Conservation (phyloP, 2,113 vertebrate species). For the Hippocampus barbouri region DNA sequence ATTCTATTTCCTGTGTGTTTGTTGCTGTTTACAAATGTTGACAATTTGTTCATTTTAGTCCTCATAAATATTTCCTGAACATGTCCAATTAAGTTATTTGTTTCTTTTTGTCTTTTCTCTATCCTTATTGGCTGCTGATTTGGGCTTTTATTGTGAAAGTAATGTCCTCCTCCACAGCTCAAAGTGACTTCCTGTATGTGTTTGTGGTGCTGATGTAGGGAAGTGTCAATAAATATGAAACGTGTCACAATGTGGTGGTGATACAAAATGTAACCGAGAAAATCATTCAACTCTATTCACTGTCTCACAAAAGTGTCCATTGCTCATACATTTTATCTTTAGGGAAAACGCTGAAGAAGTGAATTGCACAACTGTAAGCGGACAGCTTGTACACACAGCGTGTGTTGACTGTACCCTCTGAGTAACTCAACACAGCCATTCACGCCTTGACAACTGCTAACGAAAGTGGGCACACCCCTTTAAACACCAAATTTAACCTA, state of each 20-base stretch:
- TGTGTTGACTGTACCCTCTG: no score
- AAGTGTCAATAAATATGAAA: not conserved
- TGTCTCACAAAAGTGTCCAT: not conserved
- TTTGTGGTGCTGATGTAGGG: slow-evolving; percentile 9
- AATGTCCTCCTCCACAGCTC: not conserved
- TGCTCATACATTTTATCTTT: not conserved
- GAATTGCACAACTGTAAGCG: no score
- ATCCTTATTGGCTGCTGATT: slow-evolving; percentile 16
- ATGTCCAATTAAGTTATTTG: not conserved
- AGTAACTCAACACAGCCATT: no score
- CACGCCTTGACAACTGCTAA: no score
- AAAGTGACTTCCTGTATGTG: slow-evolving; percentile 34
- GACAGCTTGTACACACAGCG: no score
- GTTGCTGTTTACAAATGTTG: slow-evolving; percentile 48
- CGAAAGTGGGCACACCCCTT: no score
- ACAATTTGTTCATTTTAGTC: not conserved
- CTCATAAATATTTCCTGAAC: not conserved
- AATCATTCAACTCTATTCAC: not conserved
- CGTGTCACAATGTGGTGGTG: not conserved
- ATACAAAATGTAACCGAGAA: slow-evolving; percentile 27
- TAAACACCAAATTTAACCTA: no score
- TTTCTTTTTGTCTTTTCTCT: not conserved
- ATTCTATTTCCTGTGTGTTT: slow-evolving; percentile 16
- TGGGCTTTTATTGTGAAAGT: slow-evolving; percentile 33
- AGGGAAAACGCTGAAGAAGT: no score